Evolutionary conservation across 2,888 invertebrate species (phyloP).

Genomic region (Drosophila cracens): DNA sequence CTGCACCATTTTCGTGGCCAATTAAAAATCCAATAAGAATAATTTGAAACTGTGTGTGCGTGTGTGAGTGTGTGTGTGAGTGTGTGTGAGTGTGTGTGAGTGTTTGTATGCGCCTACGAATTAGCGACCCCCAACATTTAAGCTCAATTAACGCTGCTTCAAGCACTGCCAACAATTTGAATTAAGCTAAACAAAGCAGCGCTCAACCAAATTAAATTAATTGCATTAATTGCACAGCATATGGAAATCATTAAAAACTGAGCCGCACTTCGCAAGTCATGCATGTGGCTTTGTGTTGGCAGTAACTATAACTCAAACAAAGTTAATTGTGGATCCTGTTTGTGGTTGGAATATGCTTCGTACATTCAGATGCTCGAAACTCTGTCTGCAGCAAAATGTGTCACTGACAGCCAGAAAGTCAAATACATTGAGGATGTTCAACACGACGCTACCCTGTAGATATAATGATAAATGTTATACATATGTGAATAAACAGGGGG

Average conservation of each 20-base stretch:
- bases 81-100: background rate
- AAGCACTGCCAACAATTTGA: conserved; percentile 37
- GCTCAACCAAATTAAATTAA: conserved; percentile 34
- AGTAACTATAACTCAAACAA: background rate
- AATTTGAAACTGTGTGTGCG: conserved; percentile 8
- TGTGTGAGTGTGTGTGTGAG: background rate
- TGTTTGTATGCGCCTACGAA: conserved; percentile 8
- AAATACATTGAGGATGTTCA: background rate
- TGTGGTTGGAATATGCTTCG: background rate
- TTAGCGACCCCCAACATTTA: conserved; percentile 26
- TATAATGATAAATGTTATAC: background rate
- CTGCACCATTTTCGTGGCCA: conserved; percentile 46
- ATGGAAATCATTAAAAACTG: background rate
- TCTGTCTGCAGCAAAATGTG: background rate
- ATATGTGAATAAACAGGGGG: background rate
- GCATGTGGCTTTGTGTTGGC: background rate
- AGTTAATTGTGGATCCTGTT: background rate
- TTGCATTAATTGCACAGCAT: conserved; percentile 19
- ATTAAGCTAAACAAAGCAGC: conserved; percentile 25
- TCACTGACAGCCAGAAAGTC: background rate
- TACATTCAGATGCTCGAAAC: background rate
- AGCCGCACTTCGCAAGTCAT: background rate
- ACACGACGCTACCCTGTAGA: background rate
- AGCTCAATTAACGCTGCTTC: conserved; percentile 37
- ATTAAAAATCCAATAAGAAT: conserved; percentile 41